These are phyloP conservation scores for Odontocerum albicorne DNA, from an alignment of 2,888 invertebrate species.

Conservation along the genomic window DNA sequence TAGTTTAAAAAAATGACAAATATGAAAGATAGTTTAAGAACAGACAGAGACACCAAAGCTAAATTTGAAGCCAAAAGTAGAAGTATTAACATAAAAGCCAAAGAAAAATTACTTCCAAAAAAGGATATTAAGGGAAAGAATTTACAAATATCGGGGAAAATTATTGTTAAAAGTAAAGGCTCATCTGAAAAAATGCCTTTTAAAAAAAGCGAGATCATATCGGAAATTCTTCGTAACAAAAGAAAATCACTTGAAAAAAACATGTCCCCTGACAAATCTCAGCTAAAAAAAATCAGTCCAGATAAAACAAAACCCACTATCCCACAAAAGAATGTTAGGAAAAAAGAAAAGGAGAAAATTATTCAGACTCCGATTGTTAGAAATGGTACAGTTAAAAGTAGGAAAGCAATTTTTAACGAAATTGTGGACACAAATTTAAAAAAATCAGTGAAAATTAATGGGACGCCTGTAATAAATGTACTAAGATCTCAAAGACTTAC, in stretches of 20 bases:
- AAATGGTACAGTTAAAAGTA: no score
- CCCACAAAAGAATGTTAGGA: no score
- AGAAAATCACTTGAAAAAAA: conserved; percentile 6
- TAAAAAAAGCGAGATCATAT: background rate
- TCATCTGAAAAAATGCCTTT: conserved; percentile 1
- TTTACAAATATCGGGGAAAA: conserved; percentile 11
- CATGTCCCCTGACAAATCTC: background rate
- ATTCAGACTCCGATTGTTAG: no score
- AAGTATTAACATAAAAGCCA: conserved; percentile 23
- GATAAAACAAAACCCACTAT: background rate
- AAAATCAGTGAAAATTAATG: no score
- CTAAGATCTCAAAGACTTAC: no score
- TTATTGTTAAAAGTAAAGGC: conserved; percentile 2
- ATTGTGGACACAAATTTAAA: no score
- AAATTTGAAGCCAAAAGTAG: conserved; percentile 40
- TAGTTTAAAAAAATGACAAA: conserved; percentile 50
- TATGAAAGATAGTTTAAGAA: conserved; percentile 44
- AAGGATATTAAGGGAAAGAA: conserved; percentile 22
- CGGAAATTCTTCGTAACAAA: conserved; percentile 1
- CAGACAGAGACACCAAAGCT: conserved; percentile 37
- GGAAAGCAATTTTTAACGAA: no score
- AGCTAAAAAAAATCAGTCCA: background rate
- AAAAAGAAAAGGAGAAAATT: background rate
- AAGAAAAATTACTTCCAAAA: conserved; percentile 26
- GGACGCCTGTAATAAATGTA: no score